A percentile compares a stretch with the other conserved stretches of the same genome.
Conservation (phyloP, 2,888 invertebrate species). For the Trissolcus brochymenae region DNA sequence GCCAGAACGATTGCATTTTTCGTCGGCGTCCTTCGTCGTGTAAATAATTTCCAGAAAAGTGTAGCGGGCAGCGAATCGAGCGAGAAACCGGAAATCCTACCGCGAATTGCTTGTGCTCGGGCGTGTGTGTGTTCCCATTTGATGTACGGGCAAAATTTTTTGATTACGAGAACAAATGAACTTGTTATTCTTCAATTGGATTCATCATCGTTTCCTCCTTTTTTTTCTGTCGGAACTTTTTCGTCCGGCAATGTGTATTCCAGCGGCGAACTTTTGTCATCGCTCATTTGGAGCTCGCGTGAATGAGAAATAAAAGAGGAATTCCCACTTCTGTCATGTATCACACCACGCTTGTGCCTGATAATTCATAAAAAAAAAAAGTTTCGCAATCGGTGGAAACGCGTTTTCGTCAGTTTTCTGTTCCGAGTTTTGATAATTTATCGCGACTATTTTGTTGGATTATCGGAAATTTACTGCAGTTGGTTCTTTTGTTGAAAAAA, state of each 20-base stretch:
- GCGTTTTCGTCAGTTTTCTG: slow-evolving; percentile 36
- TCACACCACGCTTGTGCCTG: slow-evolving; percentile 17
- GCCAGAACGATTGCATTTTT: slow-evolving; percentile 69
- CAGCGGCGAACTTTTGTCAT: slow-evolving; percentile 42
- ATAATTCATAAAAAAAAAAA: slow-evolving; percentile 48
- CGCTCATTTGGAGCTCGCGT: slow-evolving; percentile 17
- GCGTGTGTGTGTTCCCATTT: neutral
- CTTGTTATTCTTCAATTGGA: too few relatives aligned
- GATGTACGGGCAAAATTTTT: slow-evolving; percentile 3
- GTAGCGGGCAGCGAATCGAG: slow-evolving; percentile 9
- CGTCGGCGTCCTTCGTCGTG: slow-evolving; percentile 40
- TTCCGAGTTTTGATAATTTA: slow-evolving; percentile 33
- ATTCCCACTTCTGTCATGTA: slow-evolving; percentile 37
- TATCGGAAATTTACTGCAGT: slow-evolving; percentile 23
- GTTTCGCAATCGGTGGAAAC: slow-evolving; percentile 46
- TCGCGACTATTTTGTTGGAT: slow-evolving; percentile 28
- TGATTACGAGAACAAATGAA: slow-evolving; percentile 1
- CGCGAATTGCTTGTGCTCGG: neutral
- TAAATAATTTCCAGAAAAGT: slow-evolving; percentile 36
- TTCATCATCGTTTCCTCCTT: too few relatives aligned
- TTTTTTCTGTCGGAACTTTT: slow-evolving; percentile 17
- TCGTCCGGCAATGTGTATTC: slow-evolving; percentile 24
- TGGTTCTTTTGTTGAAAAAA: slow-evolving; percentile 14
- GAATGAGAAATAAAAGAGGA: slow-evolving; percentile 24
- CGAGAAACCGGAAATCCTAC: neutral